Conservation (phyloP, 2,888 invertebrate species). For the Dione juno region DNA sequence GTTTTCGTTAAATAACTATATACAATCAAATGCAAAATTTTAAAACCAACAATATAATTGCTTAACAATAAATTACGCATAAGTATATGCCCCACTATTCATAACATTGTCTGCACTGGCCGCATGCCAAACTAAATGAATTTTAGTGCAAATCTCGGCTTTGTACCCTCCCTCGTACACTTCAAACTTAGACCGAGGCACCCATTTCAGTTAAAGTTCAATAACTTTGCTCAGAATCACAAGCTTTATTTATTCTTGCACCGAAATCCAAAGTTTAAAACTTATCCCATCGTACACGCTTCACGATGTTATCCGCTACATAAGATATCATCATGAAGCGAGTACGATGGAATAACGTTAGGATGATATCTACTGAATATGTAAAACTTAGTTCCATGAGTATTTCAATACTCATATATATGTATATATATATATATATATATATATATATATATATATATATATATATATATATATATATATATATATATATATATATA, state of each 20-base stretch:
- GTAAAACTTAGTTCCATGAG: conserved; percentile 13
- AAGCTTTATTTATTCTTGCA: conserved; percentile 42
- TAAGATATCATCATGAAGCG: background rate
- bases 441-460: background rate
- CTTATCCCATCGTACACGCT: conserved; percentile 37
- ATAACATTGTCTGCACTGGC: conserved; percentile 40
- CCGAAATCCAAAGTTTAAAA: conserved; percentile 37
- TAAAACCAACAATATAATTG: no score
- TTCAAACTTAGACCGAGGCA: conserved; percentile 42
- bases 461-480: no score
- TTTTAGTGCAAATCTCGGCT: conserved; percentile 46
- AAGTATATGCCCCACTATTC: conserved; percentile 4
- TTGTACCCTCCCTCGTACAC: conserved; percentile 40
- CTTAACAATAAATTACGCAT: no score
- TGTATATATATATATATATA: background rate
- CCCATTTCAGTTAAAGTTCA: conserved; percentile 43
- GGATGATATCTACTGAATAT: conserved; percentile 24
- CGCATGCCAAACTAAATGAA: conserved; percentile 46
- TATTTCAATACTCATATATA: background rate
- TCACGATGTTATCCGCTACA: conserved; percentile 24
- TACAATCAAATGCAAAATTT: no score
- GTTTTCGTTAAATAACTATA: no score
- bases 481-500: no score
- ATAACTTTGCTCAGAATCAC: conserved; percentile 42
- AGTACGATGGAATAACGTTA: no score